phyloP scores from a whole-genome alignment of 1,140 invertebrate genomes.

The Globodera rostochiensis region DNA sequence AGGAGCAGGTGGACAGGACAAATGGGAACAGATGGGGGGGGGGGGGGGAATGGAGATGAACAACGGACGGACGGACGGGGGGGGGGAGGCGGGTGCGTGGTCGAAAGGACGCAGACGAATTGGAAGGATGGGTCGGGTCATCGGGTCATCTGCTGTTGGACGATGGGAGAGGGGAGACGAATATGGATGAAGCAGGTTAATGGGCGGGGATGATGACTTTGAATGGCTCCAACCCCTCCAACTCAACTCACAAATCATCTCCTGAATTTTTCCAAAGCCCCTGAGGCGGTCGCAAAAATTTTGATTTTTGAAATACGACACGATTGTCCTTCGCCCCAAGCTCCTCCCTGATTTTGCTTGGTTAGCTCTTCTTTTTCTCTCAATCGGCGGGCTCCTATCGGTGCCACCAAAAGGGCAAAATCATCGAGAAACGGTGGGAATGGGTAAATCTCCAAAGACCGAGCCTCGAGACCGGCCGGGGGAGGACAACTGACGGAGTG shows the following conservation, averaged over 20 bases:
- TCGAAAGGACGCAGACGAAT: no score
- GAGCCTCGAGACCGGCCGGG: not conserved
- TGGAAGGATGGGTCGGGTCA: no score
- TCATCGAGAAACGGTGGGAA: not conserved
- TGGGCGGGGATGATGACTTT: no score
- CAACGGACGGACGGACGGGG: not conserved
- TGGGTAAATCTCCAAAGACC: not conserved
- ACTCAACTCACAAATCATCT: not conserved
- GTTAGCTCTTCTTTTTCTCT: not conserved
- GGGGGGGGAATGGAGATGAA: no score
- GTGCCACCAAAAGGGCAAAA: not conserved
- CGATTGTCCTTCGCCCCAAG: no score
- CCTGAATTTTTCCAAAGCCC: not conserved
- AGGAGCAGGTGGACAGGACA: not conserved
- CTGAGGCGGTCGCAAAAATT: not conserved
- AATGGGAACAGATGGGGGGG: conserved; percentile 1
- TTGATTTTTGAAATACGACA: not conserved
- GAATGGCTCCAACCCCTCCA: no score
- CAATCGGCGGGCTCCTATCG: not conserved
- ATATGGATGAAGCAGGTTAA: no score
- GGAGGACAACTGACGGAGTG: not conserved
- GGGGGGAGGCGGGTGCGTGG: no score
- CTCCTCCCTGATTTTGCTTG: not conserved
- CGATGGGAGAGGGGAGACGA: no score
- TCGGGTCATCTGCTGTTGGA: no score